Conservation (phyloP, 2,888 invertebrate genomes). For the Mythimna impura region DNA sequence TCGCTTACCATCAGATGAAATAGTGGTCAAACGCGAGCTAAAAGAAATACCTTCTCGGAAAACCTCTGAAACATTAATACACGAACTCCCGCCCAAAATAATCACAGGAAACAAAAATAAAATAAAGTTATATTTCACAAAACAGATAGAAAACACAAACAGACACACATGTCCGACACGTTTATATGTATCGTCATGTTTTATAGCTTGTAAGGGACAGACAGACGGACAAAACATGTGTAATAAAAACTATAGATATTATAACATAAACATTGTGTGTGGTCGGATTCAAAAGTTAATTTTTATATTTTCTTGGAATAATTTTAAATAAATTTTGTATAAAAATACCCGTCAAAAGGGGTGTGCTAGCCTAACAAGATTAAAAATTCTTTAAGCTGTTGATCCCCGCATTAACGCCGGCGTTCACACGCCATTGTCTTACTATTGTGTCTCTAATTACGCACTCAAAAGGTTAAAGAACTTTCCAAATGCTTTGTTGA, state of each 20-base stretch:
- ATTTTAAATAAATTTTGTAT: constrained; percentile 14
- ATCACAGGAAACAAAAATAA: constrained; percentile 47
- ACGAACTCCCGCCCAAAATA: constrained; percentile 26
- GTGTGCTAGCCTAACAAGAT: too few relatives aligned
- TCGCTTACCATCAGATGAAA: neutral
- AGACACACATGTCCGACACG: constrained; percentile 54
- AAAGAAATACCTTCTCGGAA: neutral
- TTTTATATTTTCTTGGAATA: constrained; percentile 52
- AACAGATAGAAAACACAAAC: constrained; percentile 50
- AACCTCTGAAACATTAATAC: neutral
- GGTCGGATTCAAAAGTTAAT: constrained; percentile 37
- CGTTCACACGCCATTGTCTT: too few relatives aligned
- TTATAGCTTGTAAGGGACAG: constrained; percentile 55
- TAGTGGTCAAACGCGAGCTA: neutral
- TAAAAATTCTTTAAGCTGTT: too few relatives aligned
- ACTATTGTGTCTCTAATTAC: too few relatives aligned
- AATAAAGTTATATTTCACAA: constrained; percentile 44
- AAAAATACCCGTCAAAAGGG: neutral
- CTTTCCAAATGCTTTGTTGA: too few relatives aligned
- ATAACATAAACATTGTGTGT: constrained; percentile 53
- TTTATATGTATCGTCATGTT: constrained; percentile 47
- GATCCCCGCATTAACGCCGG: too few relatives aligned
- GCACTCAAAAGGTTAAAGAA: too few relatives aligned
- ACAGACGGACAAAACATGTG: constrained; percentile 38
- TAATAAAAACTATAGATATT: constrained; percentile 56